These are phyloP conservation scores for Uria aalge DNA, from an alignment of 2,113 vertebrate genomes.

Conservation along the genomic window DNA sequence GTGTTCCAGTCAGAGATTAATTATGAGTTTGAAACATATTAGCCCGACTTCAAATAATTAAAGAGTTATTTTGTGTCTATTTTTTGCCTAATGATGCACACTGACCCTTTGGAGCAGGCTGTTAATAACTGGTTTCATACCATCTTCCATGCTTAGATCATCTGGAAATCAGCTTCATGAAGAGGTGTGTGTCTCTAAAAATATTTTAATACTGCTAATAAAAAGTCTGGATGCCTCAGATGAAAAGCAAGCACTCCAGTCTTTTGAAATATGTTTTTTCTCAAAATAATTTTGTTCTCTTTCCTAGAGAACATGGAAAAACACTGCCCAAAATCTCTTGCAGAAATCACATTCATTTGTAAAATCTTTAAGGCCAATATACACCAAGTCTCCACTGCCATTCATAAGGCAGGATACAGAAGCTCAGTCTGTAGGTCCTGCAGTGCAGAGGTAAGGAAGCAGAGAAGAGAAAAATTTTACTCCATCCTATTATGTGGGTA, in stretches of 20 bases:
- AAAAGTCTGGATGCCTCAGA: background rate
- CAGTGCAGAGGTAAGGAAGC: background rate
- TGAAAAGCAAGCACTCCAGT: background rate
- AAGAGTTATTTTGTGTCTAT: background rate
- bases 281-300: background rate
- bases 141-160: background rate
- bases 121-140: background rate
- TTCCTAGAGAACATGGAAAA: background rate
- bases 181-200: background rate
- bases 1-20: background rate
- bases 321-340: background rate
- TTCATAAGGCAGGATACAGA: background rate
- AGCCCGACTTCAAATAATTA: background rate
- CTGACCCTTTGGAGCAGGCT: background rate
- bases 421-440: background rate
- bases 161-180: background rate
- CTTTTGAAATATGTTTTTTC: background rate
- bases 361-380: background rate
- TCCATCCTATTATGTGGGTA: background rate
- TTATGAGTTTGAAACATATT: background rate
- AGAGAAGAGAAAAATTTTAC: background rate
- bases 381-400: background rate
- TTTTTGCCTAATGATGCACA: background rate
- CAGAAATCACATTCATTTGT: background rate
- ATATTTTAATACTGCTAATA: slow-evolving; percentile 5